A percentile compares a stretch with the other conserved stretches of the same genome.
Evolutionary conservation across 2,888 invertebrate species (phyloP).

Genomic region (Ferdinandea cuprea): DNA sequence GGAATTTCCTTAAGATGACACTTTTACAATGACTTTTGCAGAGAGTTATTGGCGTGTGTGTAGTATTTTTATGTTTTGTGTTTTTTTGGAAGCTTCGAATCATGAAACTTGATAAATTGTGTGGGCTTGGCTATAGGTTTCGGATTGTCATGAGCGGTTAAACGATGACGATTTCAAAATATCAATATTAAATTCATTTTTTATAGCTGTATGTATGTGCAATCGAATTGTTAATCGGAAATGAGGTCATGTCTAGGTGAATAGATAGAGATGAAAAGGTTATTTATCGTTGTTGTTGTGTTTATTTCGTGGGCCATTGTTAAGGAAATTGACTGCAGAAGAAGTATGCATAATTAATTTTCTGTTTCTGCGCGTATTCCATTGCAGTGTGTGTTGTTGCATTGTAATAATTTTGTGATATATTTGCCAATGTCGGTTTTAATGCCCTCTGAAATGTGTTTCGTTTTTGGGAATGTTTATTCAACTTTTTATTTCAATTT

Average conservation of each 20-base stretch:
- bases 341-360: too few species aligned
- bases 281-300: neutral
- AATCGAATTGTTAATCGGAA: constrained; percentile 17
- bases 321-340: neutral
- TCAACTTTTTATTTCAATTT: too few species aligned
- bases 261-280: constrained; percentile 19
- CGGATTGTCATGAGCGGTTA: constrained; percentile 13
- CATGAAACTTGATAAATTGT: neutral
- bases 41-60: constrained; percentile 8
- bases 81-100: neutral
- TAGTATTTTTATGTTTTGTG: neutral
- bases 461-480: too few species aligned
- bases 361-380: too few species aligned
- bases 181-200: constrained; percentile 31
- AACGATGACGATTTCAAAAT: constrained; percentile 13
- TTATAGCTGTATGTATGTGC: neutral
- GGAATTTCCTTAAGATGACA: constrained; percentile 58
- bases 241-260: constrained; percentile 34
- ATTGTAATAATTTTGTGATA: too few species aligned
- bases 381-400: too few species aligned
- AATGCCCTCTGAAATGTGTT: too few species aligned
- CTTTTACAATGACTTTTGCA: constrained; percentile 39
- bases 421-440: too few species aligned
- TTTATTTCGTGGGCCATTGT: neutral
- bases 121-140: constrained; percentile 3